A percentile compares a stretch with the other conserved stretches of the same genome.
These are phyloP conservation scores for Xerus rutilus DNA, from an alignment of 2,797 vertebrate species.

Conservation along the genomic window DNA sequence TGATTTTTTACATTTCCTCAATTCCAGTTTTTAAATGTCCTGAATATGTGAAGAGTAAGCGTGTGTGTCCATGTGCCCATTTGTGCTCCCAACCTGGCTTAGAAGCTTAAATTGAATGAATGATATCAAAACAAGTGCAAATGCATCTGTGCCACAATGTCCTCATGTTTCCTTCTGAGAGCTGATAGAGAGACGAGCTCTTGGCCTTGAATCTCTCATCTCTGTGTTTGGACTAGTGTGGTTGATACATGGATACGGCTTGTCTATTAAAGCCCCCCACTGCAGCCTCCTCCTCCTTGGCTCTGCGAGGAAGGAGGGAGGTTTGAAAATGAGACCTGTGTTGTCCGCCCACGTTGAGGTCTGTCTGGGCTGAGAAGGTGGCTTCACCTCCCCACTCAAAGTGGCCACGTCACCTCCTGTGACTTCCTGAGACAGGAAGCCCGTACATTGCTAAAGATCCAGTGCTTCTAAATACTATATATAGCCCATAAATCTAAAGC, in stretches of 20 bases:
- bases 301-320: not conserved
- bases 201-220: rapidly evolving
- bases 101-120: not conserved
- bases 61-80: not conserved
- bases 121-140: not conserved
- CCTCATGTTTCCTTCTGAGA: not conserved
- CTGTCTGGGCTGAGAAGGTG: not conserved
- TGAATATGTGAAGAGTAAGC: not conserved
- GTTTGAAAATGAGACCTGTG: not conserved
- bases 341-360: not conserved
- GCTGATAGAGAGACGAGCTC: not conserved
- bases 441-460: not conserved
- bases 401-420: not conserved
- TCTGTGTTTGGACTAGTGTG: not conserved
- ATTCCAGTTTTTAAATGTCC: not conserved
- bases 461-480: not conserved
- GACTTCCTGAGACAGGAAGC: not conserved
- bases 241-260: not conserved
- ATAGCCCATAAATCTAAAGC: not conserved
- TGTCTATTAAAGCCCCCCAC: not conserved
- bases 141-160: not conserved
- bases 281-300: not conserved
- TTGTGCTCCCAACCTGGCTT: not conserved
- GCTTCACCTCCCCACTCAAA: not conserved
- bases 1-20: not conserved